Evolutionary conservation across 2,113 vertebrate species (phyloP).

Genomic region (Tetrax tetrax): DNA sequence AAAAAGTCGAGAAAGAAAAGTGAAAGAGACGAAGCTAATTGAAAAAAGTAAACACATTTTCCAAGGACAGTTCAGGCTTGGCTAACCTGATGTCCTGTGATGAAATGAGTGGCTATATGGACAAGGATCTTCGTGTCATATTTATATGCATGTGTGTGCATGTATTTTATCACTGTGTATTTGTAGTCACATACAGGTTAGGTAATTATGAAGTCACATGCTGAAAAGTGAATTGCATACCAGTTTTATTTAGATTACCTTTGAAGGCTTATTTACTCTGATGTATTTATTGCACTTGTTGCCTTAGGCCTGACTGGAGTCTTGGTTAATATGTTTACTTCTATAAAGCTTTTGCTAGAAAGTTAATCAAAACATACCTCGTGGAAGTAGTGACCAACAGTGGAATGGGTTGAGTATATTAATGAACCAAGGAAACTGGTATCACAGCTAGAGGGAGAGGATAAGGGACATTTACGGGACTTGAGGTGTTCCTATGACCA

Average conservation of each 20-base stretch:
- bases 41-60: background rate
- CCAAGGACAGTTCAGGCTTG: background rate
- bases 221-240: background rate
- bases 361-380: background rate
- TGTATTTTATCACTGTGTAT: fast-evolving
- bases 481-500: background rate
- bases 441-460: background rate
- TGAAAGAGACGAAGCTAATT: background rate
- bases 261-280: background rate
- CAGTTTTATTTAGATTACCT: background rate
- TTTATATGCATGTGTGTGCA: background rate
- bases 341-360: background rate
- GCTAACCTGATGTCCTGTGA: background rate
- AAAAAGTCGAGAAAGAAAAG: background rate
- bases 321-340: background rate
- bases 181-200: background rate
- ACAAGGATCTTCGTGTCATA: background rate
- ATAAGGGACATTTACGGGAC: background rate
- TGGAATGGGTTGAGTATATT: background rate
- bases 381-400: background rate
- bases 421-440: background rate
- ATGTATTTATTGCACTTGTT: background rate
- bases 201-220: background rate
- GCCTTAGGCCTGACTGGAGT: background rate
- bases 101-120: background rate